phyloP scores from a whole-genome alignment of 2,113 vertebrate genomes.

The Meriones unguiculatus region DNA sequence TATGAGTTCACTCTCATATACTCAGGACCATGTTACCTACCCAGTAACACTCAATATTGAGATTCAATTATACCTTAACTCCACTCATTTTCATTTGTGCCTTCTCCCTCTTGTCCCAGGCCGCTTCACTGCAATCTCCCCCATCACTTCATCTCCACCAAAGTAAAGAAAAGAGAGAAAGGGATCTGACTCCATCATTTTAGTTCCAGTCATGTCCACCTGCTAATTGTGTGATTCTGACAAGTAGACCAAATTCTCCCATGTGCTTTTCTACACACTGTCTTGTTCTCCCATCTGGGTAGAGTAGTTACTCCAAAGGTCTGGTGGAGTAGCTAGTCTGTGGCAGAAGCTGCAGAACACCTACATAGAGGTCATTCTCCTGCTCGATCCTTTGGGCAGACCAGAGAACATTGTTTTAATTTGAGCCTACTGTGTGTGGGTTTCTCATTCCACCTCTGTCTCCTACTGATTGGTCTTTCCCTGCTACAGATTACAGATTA shows the following conservation, averaged over 20 bases:
- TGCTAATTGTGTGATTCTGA: background rate
- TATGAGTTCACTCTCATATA: background rate
- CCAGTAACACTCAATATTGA: background rate
- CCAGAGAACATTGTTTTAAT: background rate
- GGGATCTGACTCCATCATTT: background rate
- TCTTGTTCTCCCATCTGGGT: background rate
- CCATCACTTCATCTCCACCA: background rate
- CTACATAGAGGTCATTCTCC: background rate
- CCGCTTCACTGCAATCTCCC: background rate
- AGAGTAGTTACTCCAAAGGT: background rate
- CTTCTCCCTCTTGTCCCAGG: background rate
- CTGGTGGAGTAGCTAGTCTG: background rate
- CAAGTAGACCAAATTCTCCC: background rate
- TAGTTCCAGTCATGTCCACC: background rate
- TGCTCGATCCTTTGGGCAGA: background rate
- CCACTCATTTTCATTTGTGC: background rate
- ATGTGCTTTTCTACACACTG: accelerated
- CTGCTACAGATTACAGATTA: background rate
- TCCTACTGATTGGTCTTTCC: background rate
- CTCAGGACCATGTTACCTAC: background rate
- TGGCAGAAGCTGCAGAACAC: background rate
- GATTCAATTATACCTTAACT: background rate
- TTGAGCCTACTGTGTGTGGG: background rate
- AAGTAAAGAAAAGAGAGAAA: background rate
- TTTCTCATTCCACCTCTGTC: background rate